phyloP scores from a whole-genome alignment of 2,797 vertebrate species.

The Hippopotamyrus pictus region DNA sequence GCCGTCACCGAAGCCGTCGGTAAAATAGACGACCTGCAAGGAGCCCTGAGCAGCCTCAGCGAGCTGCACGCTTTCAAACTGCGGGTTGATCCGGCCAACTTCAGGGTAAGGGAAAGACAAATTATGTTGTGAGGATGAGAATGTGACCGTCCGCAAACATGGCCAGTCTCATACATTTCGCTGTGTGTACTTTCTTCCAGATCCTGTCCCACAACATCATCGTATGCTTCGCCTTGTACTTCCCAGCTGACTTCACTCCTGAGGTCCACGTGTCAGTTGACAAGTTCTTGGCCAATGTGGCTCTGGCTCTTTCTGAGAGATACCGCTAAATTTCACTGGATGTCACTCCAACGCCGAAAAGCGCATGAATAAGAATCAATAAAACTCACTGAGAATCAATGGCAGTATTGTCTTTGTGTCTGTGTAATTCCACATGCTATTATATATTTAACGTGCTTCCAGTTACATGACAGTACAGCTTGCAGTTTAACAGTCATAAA shows the following conservation, averaged over 20 bases:
- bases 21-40: conserved; percentile 55
- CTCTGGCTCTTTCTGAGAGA: conserved; percentile 63
- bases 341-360: background rate
- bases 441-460: background rate
- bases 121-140: background rate
- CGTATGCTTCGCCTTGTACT: conserved; percentile 59
- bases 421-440: conserved; percentile 1
- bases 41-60: conserved; percentile 57
- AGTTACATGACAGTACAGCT: background rate
- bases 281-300: conserved; percentile 65
- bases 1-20: conserved; percentile 49
- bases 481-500: background rate
- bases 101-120: conserved; percentile 52
- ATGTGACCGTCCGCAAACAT: background rate
- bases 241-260: conserved; percentile 54
- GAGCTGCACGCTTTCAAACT: conserved; percentile 64
- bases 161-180: background rate
- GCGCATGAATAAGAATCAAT: background rate
- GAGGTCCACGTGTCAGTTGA: conserved; percentile 66
- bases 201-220: conserved; percentile 66
- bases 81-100: conserved; percentile 68
- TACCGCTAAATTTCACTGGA: conserved; percentile 61
- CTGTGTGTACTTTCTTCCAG: conserved; percentile 46
- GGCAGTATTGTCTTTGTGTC: background rate
- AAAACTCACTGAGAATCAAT: background rate